These are phyloP conservation scores for Andrena fulva DNA, from an alignment of 2,888 invertebrate genomes.

Conservation along the genomic window DNA sequence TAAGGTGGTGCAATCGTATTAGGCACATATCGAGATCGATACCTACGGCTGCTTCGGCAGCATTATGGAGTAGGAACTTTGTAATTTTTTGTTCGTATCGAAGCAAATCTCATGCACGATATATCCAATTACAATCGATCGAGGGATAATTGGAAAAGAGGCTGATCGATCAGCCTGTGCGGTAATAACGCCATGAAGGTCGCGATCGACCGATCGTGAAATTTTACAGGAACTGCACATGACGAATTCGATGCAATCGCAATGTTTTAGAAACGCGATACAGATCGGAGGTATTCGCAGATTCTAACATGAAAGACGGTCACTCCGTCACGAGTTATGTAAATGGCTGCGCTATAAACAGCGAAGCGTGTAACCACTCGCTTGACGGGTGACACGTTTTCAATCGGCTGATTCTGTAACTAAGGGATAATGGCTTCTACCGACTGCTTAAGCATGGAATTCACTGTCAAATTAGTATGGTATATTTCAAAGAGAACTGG, in stretches of 20 bases:
- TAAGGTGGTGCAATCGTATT: slow-evolving; percentile 45
- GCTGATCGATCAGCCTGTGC: background rate
- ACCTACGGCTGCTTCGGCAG: background rate
- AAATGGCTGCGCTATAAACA: slow-evolving; percentile 17
- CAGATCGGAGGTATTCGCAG: background rate
- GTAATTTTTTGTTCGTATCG: background rate
- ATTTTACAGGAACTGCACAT: background rate
- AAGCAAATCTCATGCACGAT: background rate
- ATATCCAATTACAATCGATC: background rate
- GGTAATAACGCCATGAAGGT: slow-evolving; percentile 1
- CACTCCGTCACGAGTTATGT: slow-evolving; percentile 18
- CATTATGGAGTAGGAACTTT: background rate
- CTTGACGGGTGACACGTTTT: background rate
- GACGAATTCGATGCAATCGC: background rate
- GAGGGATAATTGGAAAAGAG: background rate
- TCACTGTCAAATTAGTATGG: background rate
- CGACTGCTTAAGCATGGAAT: background rate
- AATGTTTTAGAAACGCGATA: background rate
- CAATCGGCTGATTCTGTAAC: slow-evolving; percentile 14
- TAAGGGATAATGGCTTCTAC: background rate
- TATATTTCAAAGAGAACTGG: background rate
- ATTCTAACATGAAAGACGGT: background rate
- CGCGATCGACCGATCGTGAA: slow-evolving; percentile 3
- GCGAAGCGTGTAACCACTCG: background rate
- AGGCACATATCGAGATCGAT: slow-evolving; percentile 51